Conservation (phyloP, 2,797 vertebrate species). For the Micropoecilia bifurca region DNA sequence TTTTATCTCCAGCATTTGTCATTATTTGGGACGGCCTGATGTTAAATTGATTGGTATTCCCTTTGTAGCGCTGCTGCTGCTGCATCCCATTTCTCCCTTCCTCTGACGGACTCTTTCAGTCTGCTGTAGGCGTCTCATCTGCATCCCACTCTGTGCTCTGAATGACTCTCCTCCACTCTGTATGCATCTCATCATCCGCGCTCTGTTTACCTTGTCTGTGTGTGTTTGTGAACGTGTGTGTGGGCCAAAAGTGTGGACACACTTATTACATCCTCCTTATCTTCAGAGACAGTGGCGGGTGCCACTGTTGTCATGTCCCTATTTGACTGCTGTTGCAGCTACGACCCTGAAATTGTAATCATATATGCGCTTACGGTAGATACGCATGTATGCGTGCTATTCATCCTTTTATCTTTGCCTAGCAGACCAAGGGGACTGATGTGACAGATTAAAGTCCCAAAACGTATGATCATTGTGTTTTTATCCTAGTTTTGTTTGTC, state of each 20-base stretch:
- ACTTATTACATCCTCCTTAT: constrained; percentile 73
- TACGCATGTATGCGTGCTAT: constrained; percentile 8
- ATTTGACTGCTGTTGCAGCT: constrained; percentile 50
- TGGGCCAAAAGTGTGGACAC: constrained; percentile 59
- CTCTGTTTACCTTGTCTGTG: constrained; percentile 59
- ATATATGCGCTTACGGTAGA: constrained; percentile 25
- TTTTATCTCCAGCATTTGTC: constrained; percentile 12
- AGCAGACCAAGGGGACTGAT: constrained; percentile 35
- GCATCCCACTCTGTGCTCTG: constrained; percentile 67
- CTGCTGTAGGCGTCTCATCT: constrained; percentile 72
- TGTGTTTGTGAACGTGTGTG: constrained; percentile 31
- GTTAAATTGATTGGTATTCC: constrained; percentile 57
- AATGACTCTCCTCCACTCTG: constrained; percentile 67
- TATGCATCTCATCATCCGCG: constrained; percentile 65
- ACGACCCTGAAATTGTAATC: constrained; percentile 47
- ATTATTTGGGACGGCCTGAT: constrained; percentile 39
- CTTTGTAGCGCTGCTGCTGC: constrained; percentile 21
- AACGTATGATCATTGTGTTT: background rate
- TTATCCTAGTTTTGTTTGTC: background rate
- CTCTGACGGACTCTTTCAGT: constrained; percentile 41
- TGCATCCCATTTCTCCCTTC: constrained; percentile 44
- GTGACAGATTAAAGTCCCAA: constrained; percentile 34
- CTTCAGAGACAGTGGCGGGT: constrained; percentile 61
- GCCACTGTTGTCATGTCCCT: constrained; percentile 52
- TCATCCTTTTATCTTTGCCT: constrained; percentile 45